phyloP scores from a whole-genome alignment of 2,888 invertebrate species.

The Darwinula stevensoni region DNA sequence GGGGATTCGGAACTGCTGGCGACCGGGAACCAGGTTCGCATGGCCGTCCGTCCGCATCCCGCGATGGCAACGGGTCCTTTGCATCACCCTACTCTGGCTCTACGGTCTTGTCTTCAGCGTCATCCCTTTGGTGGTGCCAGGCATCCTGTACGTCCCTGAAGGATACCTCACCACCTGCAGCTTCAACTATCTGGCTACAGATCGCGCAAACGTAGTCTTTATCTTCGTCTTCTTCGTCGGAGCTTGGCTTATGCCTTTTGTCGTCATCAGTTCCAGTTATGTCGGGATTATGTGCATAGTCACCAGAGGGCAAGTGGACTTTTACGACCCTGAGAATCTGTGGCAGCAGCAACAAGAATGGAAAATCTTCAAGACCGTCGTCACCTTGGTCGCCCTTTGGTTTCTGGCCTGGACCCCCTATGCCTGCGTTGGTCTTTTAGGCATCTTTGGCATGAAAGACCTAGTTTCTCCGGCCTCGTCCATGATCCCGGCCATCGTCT shows the following conservation, averaged over 20 bases:
- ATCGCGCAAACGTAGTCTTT: slow-evolving; percentile 27
- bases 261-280: slow-evolving; percentile 34
- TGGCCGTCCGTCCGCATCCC: too few relatives aligned
- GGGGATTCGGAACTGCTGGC: slow-evolving; percentile 35
- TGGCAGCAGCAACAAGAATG: too few relatives aligned
- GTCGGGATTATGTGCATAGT: not conserved
- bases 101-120: slow-evolving; percentile 36
- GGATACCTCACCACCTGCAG: slow-evolving; percentile 56
- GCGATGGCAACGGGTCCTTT: too few relatives aligned
- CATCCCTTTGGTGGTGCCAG: slow-evolving; percentile 37
- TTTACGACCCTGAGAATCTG: too few relatives aligned
- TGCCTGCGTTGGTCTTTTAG: slow-evolving; percentile 38
- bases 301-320: not conserved
- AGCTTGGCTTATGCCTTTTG: slow-evolving; percentile 40
- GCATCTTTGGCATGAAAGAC: slow-evolving; percentile 30
- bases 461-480: slow-evolving; percentile 29
- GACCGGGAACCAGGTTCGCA: too few relatives aligned
- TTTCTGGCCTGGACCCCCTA: slow-evolving; percentile 57
- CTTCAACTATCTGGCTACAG: slow-evolving; percentile 44
- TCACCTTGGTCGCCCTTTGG: slow-evolving; percentile 38
- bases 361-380: slow-evolving; percentile 33
- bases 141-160: slow-evolving; percentile 62
- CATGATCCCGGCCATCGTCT: slow-evolving; percentile 13
- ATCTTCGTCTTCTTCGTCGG: slow-evolving; percentile 42
- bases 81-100: slow-evolving; percentile 34